phyloP scores from a whole-genome alignment of 2,113 vertebrate species.

The Rhineura floridana region DNA sequence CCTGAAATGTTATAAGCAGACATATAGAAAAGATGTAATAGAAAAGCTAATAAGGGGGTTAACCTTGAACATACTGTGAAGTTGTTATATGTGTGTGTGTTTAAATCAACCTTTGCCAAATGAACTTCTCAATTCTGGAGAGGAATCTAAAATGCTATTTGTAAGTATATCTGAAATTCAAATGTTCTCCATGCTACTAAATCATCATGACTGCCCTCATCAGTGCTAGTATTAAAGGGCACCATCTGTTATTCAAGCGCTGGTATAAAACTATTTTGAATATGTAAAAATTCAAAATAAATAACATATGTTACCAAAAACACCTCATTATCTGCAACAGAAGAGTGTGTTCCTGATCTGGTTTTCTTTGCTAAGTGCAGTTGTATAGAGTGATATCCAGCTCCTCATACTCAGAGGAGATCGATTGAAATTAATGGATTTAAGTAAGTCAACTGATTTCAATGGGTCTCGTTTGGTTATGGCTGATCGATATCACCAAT shows the following conservation, averaged over 20 bases:
- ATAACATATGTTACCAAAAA: slow-evolving; percentile 2
- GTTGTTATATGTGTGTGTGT: not conserved
- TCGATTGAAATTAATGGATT: no score
- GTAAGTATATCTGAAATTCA: slow-evolving; percentile 7
- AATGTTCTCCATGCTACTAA: not conserved
- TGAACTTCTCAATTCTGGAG: not conserved
- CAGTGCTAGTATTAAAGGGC: slow-evolving; percentile 1
- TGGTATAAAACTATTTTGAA: slow-evolving; percentile 6
- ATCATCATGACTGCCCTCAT: slow-evolving; percentile 8
- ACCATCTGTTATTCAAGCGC: slow-evolving; percentile 16
- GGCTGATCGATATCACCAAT: not conserved
- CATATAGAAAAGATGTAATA: not conserved
- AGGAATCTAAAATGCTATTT: not conserved
- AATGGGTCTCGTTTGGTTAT: no score
- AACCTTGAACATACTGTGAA: not conserved
- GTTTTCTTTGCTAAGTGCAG: not conserved
- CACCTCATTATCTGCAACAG: not conserved
- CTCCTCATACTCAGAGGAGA: no score
- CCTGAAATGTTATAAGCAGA: not conserved
- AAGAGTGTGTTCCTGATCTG: not conserved
- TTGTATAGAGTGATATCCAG: no score
- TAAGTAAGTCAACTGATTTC: no score
- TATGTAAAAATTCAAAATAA: slow-evolving; percentile 4
- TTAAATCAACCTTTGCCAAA: not conserved
- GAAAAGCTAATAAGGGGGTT: not conserved